These are phyloP conservation scores for Peromyscus nudipes DNA, from an alignment of 2,797 vertebrate genomes.

Conservation along the genomic window DNA sequence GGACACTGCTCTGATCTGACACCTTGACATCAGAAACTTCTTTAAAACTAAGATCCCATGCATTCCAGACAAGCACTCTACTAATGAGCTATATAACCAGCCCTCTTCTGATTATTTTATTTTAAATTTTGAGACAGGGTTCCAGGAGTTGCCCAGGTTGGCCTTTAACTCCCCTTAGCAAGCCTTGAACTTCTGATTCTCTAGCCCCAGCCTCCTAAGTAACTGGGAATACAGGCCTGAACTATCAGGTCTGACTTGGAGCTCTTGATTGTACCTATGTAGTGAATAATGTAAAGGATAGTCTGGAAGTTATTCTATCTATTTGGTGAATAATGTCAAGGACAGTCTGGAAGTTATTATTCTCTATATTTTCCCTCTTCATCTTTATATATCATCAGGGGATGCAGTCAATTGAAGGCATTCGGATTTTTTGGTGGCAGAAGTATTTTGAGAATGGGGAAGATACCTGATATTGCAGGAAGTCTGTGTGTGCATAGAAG, in stretches of 20 bases:
- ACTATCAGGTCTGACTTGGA: not conserved
- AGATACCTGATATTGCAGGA: not conserved
- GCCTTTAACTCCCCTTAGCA: not conserved
- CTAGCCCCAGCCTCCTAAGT: not conserved
- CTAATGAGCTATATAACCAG: not conserved
- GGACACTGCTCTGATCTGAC: not conserved
- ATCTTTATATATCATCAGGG: constrained; percentile 13
- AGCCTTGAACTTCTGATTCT: not conserved
- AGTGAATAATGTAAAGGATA: constrained; percentile 33
- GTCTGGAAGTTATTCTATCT: not conserved
- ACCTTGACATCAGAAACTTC: not conserved
- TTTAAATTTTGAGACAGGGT: not conserved
- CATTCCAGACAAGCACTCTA: not conserved
- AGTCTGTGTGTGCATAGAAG: not conserved
- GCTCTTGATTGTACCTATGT: not conserved
- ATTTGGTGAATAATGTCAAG: not conserved
- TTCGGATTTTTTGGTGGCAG: constrained; percentile 26
- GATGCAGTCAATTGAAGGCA: not conserved
- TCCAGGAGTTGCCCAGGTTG: not conserved
- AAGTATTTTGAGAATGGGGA: constrained; percentile 52
- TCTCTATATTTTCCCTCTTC: not conserved
- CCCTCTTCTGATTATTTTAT: not conserved
- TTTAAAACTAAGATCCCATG: not conserved
- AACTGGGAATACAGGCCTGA: not conserved
- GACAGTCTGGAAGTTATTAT: constrained; percentile 23